Evolutionary conservation across 2,888 invertebrate genomes (phyloP).

Genomic region (Agriotes lineatus): DNA sequence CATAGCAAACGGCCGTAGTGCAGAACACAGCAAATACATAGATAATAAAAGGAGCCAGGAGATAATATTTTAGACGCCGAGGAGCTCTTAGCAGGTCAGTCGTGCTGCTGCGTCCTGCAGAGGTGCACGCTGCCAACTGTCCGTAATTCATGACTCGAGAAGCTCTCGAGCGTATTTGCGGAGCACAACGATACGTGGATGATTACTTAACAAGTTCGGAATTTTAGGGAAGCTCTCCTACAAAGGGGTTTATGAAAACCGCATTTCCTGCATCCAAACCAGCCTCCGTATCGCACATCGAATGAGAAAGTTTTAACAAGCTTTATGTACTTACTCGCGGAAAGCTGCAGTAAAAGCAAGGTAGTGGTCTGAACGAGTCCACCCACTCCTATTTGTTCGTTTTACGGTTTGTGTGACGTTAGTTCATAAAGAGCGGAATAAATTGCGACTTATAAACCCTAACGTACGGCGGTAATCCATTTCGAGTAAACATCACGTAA

Average conservation of each 20-base stretch:
- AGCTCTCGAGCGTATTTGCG: constrained; percentile 32
- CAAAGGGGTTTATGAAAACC: constrained; percentile 45
- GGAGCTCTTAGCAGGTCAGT: constrained; percentile 51
- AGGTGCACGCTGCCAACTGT: constrained; percentile 47
- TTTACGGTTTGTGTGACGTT: constrained; percentile 15
- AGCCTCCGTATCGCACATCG: constrained; percentile 36
- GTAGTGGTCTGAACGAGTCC: constrained; percentile 17
- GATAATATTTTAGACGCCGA: constrained; percentile 34
- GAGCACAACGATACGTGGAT: constrained; percentile 36
- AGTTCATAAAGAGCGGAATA: constrained; percentile 13
- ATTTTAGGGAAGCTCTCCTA: constrained; percentile 41
- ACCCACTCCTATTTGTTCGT: constrained; percentile 15
- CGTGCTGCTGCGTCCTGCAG: constrained; percentile 46
- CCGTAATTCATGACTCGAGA: constrained; percentile 46
- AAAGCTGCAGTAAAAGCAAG: neutral
- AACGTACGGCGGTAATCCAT: constrained; percentile 47
- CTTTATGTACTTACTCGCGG: constrained; percentile 37
- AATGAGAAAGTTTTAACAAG: constrained; percentile 50
- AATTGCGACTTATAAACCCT: constrained; percentile 27
- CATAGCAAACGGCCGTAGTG: constrained; percentile 14
- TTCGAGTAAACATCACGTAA: constrained; percentile 47
- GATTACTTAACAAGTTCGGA: constrained; percentile 46
- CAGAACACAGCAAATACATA: neutral
- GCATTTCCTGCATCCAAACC: constrained; percentile 46
- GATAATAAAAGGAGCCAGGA: constrained; percentile 38